Evolutionary conservation across 2,888 invertebrate genomes (phyloP).

Genomic region (Sphecodes monilicornis): DNA sequence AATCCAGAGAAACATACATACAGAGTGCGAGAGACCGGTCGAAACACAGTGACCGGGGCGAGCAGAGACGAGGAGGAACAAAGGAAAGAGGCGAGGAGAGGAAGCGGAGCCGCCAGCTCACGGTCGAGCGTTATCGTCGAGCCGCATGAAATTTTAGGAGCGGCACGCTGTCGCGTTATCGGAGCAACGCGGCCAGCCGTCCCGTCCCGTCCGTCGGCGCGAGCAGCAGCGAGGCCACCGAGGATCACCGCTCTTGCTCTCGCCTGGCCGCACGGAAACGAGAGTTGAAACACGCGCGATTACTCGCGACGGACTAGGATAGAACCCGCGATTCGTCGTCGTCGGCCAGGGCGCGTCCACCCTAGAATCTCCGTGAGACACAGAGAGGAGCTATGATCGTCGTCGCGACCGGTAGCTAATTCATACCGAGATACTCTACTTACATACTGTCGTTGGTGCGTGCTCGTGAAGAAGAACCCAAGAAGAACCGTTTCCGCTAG

Average conservation of each 20-base stretch:
- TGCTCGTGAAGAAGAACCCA: neutral
- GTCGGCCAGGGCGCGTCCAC: neutral
- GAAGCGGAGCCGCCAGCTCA: constrained; percentile 23
- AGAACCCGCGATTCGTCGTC: neutral
- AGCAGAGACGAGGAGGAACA: constrained; percentile 9
- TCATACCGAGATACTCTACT: neutral
- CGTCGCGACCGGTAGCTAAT: neutral
- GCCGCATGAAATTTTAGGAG: constrained; percentile 44
- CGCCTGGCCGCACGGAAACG: constrained; percentile 9
- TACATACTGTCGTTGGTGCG: neutral
- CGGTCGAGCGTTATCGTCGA: constrained; percentile 26
- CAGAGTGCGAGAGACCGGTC: neutral
- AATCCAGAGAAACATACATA: no score
- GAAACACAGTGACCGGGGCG: neutral
- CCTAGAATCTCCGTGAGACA: no score
- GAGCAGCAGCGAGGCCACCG: constrained; percentile 14
- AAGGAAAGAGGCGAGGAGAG: constrained; percentile 18
- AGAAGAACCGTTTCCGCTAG: neutral
- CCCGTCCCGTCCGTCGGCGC: constrained; percentile 2
- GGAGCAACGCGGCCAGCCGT: constrained; percentile 29
- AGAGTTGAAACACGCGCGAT: constrained; percentile 39
- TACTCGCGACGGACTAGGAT: neutral
- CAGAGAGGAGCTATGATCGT: no score
- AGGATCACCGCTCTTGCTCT: constrained; percentile 1
- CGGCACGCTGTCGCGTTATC: constrained; percentile 51